Evolutionary conservation across 2,888 invertebrate species (phyloP).

Genomic region (Abrostola triplasia): DNA sequence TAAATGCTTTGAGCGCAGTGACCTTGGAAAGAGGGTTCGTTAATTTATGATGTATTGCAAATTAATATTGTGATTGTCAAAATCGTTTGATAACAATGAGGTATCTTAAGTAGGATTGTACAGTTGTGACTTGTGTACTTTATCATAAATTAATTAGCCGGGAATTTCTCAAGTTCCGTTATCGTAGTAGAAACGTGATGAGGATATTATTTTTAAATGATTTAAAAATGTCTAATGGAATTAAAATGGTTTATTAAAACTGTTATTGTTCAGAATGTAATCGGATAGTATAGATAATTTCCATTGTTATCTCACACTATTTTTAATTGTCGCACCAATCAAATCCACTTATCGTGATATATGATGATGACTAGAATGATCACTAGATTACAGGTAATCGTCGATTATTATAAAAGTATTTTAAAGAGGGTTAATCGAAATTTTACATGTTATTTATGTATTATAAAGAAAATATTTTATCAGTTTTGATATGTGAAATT

Average conservation of each 20-base stretch:
- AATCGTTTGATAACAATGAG: neutral
- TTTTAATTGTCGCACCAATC: constrained; percentile 53
- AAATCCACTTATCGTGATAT: constrained; percentile 53
- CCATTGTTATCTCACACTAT: constrained; percentile 34
- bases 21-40: constrained; percentile 66
- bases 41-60: neutral
- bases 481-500: constrained; percentile 41
- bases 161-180: neutral
- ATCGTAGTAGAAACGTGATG: neutral
- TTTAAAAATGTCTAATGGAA: too few species aligned
- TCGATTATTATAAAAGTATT: constrained; percentile 55
- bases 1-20: constrained; percentile 77
- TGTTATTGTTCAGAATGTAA: constrained; percentile 21
- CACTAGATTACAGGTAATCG: constrained; percentile 62
- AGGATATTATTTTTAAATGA: too few species aligned
- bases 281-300: constrained; percentile 23
- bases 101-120: neutral
- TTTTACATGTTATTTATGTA: constrained; percentile 52
- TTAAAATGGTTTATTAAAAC: too few species aligned
- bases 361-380: too few species aligned
- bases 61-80: constrained; percentile 3
- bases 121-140: too few species aligned
- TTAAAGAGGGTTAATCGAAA: constrained; percentile 59
- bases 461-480: constrained; percentile 43
- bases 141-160: too few species aligned